These are phyloP conservation scores for Sitophilus oryzae DNA, from an alignment of 1,140 invertebrate genomes.

Conservation along the genomic window DNA sequence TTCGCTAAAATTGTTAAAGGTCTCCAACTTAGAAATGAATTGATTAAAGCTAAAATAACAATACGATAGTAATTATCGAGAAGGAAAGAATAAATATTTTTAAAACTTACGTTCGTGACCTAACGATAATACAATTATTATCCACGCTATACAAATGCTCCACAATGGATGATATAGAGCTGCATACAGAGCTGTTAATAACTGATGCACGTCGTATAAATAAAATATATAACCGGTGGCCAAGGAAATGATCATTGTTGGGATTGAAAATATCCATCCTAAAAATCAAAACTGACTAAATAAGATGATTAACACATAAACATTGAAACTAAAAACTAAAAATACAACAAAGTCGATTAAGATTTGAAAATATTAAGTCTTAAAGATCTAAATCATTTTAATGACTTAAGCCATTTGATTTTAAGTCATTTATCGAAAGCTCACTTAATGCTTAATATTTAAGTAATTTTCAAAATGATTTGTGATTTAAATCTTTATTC, in stretches of 20 bases:
- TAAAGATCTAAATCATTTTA: too few species aligned
- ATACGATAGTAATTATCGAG: too few species aligned
- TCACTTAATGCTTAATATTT: too few species aligned
- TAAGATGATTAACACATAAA: too few species aligned
- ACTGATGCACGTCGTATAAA: conserved; percentile 48
- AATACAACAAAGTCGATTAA: too few species aligned
- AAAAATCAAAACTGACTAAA: too few species aligned
- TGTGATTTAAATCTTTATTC: too few species aligned
- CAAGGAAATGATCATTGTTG: conserved; percentile 42
- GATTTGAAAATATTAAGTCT: too few species aligned
- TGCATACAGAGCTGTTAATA: conserved; percentile 60
- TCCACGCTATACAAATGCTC: conserved; percentile 64
- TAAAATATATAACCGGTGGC: conserved; percentile 58
- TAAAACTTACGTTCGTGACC: conserved; percentile 32
- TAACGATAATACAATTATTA: conserved; percentile 51
- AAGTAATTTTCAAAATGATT: too few species aligned
- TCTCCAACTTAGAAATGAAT: conserved; percentile 58
- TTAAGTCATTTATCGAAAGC: too few species aligned
- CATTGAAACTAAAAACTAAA: too few species aligned
- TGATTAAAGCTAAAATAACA: conserved; percentile 48
- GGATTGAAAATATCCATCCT: conserved; percentile 41
- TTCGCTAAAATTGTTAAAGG: conserved; percentile 58
- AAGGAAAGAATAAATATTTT: neutral
- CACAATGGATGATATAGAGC: conserved; percentile 60
- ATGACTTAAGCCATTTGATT: too few species aligned